Conservation (phyloP, 2,888 invertebrate genomes). For the Marronus borbonicus region DNA sequence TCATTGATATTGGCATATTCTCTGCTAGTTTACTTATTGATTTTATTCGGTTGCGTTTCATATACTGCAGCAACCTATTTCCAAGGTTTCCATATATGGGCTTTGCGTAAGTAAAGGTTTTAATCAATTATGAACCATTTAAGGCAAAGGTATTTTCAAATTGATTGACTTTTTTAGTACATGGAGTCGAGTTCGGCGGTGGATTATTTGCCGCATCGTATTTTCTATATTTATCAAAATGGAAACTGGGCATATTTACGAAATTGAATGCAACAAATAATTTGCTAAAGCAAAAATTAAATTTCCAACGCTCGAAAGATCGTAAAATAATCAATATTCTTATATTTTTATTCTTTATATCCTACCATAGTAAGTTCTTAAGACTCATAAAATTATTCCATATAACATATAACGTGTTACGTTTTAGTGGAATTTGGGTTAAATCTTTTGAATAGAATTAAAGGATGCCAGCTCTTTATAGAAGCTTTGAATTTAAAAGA, state of each 20-base stretch:
- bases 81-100: constrained; percentile 27
- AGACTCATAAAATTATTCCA: too few relatives aligned
- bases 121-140: neutral
- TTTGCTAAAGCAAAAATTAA: neutral
- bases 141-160: neutral
- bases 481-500: neutral
- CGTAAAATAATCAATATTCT: neutral
- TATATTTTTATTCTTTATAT: neutral
- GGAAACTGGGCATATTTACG: neutral
- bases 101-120: constrained; percentile 10
- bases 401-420: too few relatives aligned
- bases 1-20: neutral
- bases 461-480: neutral
- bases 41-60: neutral
- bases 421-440: neutral
- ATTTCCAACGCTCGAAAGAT: neutral
- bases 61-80: constrained; percentile 1
- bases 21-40: neutral
- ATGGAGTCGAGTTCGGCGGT: neutral
- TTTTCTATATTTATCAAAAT: neutral
- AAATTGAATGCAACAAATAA: neutral
- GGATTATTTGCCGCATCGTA: neutral
- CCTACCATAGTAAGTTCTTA: neutral
- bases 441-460: neutral
- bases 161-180: neutral